Base-by-base conservation (phyloP, 2,888 invertebrate genomes). In the Eupithecia exiguata region DNA sequence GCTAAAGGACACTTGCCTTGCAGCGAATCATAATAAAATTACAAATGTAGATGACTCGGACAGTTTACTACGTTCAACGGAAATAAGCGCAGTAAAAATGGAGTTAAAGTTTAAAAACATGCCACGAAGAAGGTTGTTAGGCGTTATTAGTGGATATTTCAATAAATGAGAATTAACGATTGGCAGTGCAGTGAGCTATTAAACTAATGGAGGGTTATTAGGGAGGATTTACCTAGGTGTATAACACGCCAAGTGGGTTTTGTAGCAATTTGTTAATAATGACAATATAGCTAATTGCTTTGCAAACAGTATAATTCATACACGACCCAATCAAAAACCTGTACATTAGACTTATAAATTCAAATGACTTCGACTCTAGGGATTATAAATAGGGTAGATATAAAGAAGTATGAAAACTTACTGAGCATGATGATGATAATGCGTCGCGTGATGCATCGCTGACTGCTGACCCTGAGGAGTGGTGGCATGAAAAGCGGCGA, bases 401-500 rank as follows among this genome's bases (percentile, higher is more conserved):
- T 21, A 21, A 21, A 46, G 46, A 46, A 46, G 46, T 46, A 18
- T 69, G 65, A 70, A 53, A 72, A 93, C 94, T 93, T 85, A 94
- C 94, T 94, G 94, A 46, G 94, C 94, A 85, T 94, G 94, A 79
- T 94, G 94, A 79, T 94, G 94, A 78, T 93, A 94, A 82, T 94
- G 95, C 79, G 92, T 95, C 78, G 92, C 95, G 94, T 89, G 95
- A 89, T 95, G 94, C 95, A 95, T 93, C 68, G 95, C 95, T 89
- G 95, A 89, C 46, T 87, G 90, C 92, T 95, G 93, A 82, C 96
- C 94, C 85, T 95, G 92, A 92, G 95, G 90, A 94, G 95, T 90
- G 35, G 95, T 95, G 81, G 95, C 96, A 87, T 96, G 95, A 88
- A 96, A 96, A 62, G 96, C 95, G 74, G 95, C 95, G 82, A 95